These are phyloP conservation scores for Cabera pusaria DNA, from an alignment of 2,888 invertebrate genomes.

Conservation along the genomic window DNA sequence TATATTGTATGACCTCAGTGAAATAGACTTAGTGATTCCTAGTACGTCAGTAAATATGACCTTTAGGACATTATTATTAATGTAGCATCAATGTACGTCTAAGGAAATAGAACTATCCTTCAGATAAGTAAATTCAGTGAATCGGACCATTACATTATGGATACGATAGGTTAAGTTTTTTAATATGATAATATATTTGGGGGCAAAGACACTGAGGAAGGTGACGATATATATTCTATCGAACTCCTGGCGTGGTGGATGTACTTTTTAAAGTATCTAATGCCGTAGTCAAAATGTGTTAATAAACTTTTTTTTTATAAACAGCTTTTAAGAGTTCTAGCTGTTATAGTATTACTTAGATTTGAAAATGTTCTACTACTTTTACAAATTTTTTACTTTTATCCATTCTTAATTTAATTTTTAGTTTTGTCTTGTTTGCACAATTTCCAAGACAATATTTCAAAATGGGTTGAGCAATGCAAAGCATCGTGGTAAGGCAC, in stretches of 20 bases:
- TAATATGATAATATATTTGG: slow-evolving; percentile 21
- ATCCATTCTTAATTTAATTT: too few species aligned
- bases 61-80: slow-evolving; percentile 6
- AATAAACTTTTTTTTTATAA: not conserved
- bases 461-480: too few species aligned
- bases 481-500: too few species aligned
- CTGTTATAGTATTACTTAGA: too few species aligned
- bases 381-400: too few species aligned
- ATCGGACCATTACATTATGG: slow-evolving; percentile 25
- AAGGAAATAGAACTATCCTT: slow-evolving; percentile 18
- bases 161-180: slow-evolving; percentile 27
- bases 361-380: too few species aligned
- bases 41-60: slow-evolving; percentile 7
- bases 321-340: too few species aligned
- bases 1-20: slow-evolving; percentile 2
- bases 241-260: slow-evolving; percentile 10
- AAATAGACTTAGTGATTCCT: slow-evolving; percentile 3
- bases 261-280: not conserved
- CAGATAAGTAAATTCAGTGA: slow-evolving; percentile 26
- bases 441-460: too few species aligned
- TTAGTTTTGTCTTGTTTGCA: too few species aligned
- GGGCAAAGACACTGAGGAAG: slow-evolving; percentile 23
- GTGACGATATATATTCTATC: slow-evolving; percentile 17
- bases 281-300: not conserved
- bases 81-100: slow-evolving; percentile 16